Base-by-base conservation (phyloP, 1,140 invertebrate genomes). In the Laodelphax striatellus region DNA sequence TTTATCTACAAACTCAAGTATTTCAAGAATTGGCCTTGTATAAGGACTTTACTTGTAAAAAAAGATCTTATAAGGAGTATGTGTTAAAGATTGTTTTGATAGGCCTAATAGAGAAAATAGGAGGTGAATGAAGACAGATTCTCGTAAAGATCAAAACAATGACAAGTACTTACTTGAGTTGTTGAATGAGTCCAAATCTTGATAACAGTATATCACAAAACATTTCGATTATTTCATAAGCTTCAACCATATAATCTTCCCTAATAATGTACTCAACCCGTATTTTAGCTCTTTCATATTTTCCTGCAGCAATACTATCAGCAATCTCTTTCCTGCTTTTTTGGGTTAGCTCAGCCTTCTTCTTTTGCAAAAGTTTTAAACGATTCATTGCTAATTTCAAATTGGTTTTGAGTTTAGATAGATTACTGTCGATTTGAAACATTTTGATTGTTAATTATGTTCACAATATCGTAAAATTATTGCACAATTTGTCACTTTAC, bases 151-250 rank as follows among this genome's bases (percentile, higher is more conserved):
- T 58, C n/a, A 28, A 28, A 28, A 28, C 24, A 28, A n/a, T n/a
- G 24, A 6, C 24, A 28, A 28, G 24, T 28, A 71, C 77, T 79
- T 76, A 89, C 83, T 97, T 98, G 87, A 97, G 95, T 76, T 98
- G 94, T 65, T 97, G 91, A 54, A 99, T 86, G 1, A 99, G 77
- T 14, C 97, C 97, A 78, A 98, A 99, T 71, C 96, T 81, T 2
- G 97, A 95, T 16, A 99, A 75, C n/a, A 99, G 73, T 19, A 99
- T 75, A 78, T 99, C 97, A 77, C 96, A 98, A 72, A 96, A 99
- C 94, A 98, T 98, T 79, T 99, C 97, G 2, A 99, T 81, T 52
- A 99, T 80, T 81, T 99, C 97, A 88, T 98, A 96, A 0, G 96
- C 96, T 77, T 99, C 97, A 0, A 99, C 95, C 74, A 98, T 81